phyloP scores from a whole-genome alignment of 1,140 invertebrate genomes.

The Megathymus violae region DNA sequence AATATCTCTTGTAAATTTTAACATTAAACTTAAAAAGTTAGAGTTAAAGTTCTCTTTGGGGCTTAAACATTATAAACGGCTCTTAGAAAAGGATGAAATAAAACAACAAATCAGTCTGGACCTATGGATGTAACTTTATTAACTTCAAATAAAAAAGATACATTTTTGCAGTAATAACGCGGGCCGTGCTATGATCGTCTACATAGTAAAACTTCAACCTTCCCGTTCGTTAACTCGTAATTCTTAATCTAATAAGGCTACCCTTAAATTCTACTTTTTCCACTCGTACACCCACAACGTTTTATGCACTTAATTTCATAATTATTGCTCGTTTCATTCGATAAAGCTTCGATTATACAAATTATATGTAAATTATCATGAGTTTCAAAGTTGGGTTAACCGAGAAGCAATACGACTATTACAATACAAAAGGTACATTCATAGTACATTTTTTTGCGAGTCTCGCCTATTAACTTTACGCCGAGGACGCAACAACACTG shows the following conservation, averaged over 20 bases:
- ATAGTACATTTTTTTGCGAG: too few species aligned
- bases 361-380: constrained; percentile 5
- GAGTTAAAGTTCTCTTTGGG: too few species aligned
- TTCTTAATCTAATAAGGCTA: constrained; percentile 81
- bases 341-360: constrained; percentile 39
- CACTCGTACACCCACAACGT: constrained; percentile 52
- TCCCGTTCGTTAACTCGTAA: constrained; percentile 59
- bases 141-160: constrained; percentile 69
- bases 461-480: too few species aligned
- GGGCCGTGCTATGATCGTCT: constrained; percentile 71
- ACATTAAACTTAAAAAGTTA: too few species aligned
- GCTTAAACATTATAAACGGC: too few species aligned
- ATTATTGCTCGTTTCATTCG: constrained; percentile 49
- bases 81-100: constrained; percentile 30
- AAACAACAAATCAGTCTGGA: constrained; percentile 50
- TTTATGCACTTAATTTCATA: constrained; percentile 48
- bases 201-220: constrained; percentile 71
- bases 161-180: constrained; percentile 72
- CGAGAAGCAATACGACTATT: background rate
- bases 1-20: too few species aligned
- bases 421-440: too few species aligned
- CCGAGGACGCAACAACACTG: too few species aligned
- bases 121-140: constrained; percentile 71
- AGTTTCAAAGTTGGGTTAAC: background rate
- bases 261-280: constrained; percentile 70